These are phyloP conservation scores for Noctuana brunneofusca DNA, from an alignment of 2,888 invertebrate species.

Conservation along the genomic window DNA sequence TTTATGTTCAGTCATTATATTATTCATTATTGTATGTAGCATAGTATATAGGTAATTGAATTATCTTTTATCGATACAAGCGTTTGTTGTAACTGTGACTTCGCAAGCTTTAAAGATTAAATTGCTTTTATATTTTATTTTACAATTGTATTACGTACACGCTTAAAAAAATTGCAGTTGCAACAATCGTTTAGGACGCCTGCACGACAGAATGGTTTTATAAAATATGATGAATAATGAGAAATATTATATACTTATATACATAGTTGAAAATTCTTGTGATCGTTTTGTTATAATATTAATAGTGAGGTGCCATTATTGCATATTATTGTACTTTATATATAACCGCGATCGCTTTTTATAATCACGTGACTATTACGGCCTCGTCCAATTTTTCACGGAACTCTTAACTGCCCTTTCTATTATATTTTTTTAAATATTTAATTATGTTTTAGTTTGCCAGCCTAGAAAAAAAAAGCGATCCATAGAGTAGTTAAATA, in stretches of 20 bases:
- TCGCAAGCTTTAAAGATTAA: conserved; percentile 6
- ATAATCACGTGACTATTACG: conserved; percentile 31
- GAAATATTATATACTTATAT: conserved; percentile 42
- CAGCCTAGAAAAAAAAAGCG: conserved; percentile 25
- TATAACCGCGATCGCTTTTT: conserved; percentile 62
- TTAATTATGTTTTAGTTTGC: conserved; percentile 19
- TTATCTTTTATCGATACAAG: conserved; percentile 24
- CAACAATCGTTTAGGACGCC: conserved; percentile 22
- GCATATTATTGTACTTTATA: conserved; percentile 62
- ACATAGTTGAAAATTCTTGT: conserved; percentile 57
- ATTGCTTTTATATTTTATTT: not conserved
- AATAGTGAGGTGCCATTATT: conserved; percentile 79
- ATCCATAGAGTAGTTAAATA: conserved; percentile 26
- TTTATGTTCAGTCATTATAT: conserved; percentile 54
- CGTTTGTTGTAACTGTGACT: conserved; percentile 22
- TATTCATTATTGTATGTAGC: conserved; percentile 46
- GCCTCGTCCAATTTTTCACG: conserved; percentile 18
- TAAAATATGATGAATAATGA: conserved; percentile 14
- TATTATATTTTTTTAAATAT: conserved; percentile 4
- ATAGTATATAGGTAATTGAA: conserved; percentile 39
- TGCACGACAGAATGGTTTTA: conserved; percentile 42
- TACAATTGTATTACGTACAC: not conserved
- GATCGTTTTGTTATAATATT: conserved; percentile 60
- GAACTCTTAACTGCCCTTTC: conserved; percentile 36
- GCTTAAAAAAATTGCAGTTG: conserved; percentile 1